Base-by-base conservation (phyloP, 2,113 vertebrate genomes). In the Syngnathoides biaculeatus region DNA sequence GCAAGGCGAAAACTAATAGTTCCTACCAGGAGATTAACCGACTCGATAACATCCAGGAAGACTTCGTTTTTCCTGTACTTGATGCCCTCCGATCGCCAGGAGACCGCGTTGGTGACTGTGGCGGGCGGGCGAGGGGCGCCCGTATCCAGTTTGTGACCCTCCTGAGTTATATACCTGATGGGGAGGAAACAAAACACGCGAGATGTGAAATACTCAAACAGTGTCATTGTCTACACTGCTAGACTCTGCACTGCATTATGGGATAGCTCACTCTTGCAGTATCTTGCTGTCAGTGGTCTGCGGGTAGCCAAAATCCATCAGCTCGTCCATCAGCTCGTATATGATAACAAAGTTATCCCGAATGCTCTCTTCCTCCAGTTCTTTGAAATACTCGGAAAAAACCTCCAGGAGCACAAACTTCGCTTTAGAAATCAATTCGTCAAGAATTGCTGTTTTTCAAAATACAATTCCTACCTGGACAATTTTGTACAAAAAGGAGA, bases 251-350 rank as follows among this genome's bases (percentile, higher is more conserved):
- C 24, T 61, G 39, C 38, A 39, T 24, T 24, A 8, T 47, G 43
- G 24, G 42, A 26, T n/a, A 27, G 93, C 95, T 94, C 83, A 99
- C 97, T 99, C 97, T 91, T 99, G 97, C 59, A 99, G 90, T 76
- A 99, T 98, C 87, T 98, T 98, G 92, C 97, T 98, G 80, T 99
- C 97, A 0, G 97, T 99, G 68, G 97, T 99, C 85, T 99, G 97
- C 0, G 97, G 97, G 73, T 96, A 99, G 30, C 97, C 97, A 50
- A 99, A 99, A 88, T 99, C 97, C 97, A 99, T 99, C 77, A 99
- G 90, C 83, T 99, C 97, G 24, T 99, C 97, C 89, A 99, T 91
- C 70, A 99, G 91, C 87, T 99, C 97, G 19, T 99, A 99, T 89
- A 99, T 98, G 88, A 99, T 99, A 70, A 99, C 97, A 65, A 99